phyloP scores from a whole-genome alignment of 2,888 invertebrate genomes.

The Cartodere bifasciata region DNA sequence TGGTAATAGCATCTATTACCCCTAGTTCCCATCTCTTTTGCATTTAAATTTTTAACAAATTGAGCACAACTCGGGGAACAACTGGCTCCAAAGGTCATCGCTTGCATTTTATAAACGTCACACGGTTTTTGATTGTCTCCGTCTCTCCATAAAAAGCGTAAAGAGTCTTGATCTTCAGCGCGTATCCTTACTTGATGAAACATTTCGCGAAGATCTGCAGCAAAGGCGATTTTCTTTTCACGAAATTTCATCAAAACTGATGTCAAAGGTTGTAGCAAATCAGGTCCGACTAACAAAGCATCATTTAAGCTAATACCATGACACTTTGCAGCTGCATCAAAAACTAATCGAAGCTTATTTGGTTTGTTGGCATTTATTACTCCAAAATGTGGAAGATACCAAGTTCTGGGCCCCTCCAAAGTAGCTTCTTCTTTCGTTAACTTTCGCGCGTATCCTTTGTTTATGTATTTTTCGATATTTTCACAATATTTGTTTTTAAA shows the following conservation, averaged over 20 bases:
- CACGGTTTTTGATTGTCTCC: constrained; percentile 7
- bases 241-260: constrained; percentile 28
- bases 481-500: constrained; percentile 12
- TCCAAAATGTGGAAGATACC: constrained; percentile 23
- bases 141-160: constrained; percentile 23
- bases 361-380: constrained; percentile 22
- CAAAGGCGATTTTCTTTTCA: constrained; percentile 23
- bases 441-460: constrained; percentile 15
- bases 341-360: constrained; percentile 21
- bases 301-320: constrained; percentile 21
- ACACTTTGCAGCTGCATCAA: constrained; percentile 23
- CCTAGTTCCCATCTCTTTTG: constrained; percentile 8
- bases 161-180: constrained; percentile 17
- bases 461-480: constrained; percentile 14
- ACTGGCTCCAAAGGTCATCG: constrained; percentile 15
- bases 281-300: constrained; percentile 24
- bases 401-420: constrained; percentile 11
- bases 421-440: constrained; percentile 13
- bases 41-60: constrained; percentile 15
- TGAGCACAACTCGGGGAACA: constrained; percentile 13
- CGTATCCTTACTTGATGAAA: constrained; percentile 13
- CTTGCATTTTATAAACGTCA: constrained; percentile 11
- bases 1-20: constrained; percentile 11
- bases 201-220: constrained; percentile 20
- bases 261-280: constrained; percentile 22